Base-by-base conservation (phyloP, 2,113 vertebrate genomes). In the Ptyas mucosa region DNA sequence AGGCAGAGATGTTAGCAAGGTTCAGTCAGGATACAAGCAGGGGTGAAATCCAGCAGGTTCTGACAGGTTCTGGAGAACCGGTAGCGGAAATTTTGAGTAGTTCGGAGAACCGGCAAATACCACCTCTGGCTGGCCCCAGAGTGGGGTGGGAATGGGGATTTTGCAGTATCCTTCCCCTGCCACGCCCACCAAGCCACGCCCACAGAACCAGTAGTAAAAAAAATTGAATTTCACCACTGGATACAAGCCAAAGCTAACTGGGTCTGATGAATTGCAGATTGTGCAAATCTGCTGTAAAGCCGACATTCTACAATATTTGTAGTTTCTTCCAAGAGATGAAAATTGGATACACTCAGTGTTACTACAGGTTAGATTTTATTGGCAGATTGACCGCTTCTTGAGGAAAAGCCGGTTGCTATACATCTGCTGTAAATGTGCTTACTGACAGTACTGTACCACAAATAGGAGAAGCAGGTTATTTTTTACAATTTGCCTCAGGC, bases 281-380 rank as follows among this genome's bases (percentile, higher is more conserved):
- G 29, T 46, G n/a, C n/a, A 26, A 51, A 21, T 51, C 49, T 6
- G n/a, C 58, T 49, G 24, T 91, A 49, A 57, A 46, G 26, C 23
- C 9, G 4, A 14, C 29, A 23, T 88, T 53, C n/a, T 11, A 54
- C 39, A 88, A 54, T 64, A 88, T 43, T 75, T 88, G 29, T 55
- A 20, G 14, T 75, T 88, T 69, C 49, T 51, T 92, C 12, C 26
- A 87, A 49, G 26, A 39, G 34, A 24, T 23, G n/a, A 21, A 75
- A 88, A 92, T 88, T 88, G 49, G 91, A 88, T 54, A 64, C 69
- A 29, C 86, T 88, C 86, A 92, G 91, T 88, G 91, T 92, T 92
- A 92, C 88, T 92, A 54, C 91, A 92, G 58, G 86, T 88, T 92
- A 92, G 58, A 88, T 92, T 92, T 88, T 92, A 87, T 88, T 61